These are phyloP conservation scores for Dynastes maya DNA, from an alignment of 2,888 invertebrate genomes.

Conservation along the genomic window DNA sequence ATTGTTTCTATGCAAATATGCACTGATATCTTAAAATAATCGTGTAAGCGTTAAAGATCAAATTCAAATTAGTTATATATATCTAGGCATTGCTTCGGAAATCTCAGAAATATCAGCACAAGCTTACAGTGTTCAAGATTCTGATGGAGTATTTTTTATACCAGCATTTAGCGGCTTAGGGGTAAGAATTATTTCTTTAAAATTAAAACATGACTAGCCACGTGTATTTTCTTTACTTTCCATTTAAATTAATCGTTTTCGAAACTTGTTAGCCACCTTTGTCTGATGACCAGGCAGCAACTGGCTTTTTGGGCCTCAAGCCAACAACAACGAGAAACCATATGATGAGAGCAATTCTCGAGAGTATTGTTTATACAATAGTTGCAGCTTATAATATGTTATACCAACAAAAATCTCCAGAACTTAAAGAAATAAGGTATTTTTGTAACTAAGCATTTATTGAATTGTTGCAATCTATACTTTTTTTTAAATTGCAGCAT, in stretches of 20 bases:
- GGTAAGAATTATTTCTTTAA: conserved; percentile 71
- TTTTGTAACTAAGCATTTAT: not conserved
- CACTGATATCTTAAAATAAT: too few species aligned
- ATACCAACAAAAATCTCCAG: conserved; percentile 73
- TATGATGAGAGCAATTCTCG: conserved; percentile 86
- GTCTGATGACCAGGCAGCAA: conserved; percentile 88
- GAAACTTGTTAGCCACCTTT: conserved; percentile 83
- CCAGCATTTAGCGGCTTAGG: conserved; percentile 93
- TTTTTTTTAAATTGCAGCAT: conserved; percentile 75
- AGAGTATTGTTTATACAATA: conserved; percentile 88
- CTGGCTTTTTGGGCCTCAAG: conserved; percentile 86
- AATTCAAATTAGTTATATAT: not conserved
- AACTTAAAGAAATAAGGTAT: conserved; percentile 59
- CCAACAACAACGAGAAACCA: conserved; percentile 85
- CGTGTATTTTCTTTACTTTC: too few species aligned
- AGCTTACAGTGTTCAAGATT: conserved; percentile 79
- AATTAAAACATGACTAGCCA: not conserved
- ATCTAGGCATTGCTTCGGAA: conserved; percentile 32
- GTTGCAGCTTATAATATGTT: conserved; percentile 84
- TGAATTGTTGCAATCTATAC: conserved; percentile 37
- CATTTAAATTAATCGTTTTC: too few species aligned
- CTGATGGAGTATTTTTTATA: conserved; percentile 88
- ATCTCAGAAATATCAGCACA: conserved; percentile 76
- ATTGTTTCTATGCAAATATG: too few species aligned
- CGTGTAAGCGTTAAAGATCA: too few species aligned